Conservation (phyloP, 2,888 invertebrate species). For the Zhuqinia jingwanae region DNA sequence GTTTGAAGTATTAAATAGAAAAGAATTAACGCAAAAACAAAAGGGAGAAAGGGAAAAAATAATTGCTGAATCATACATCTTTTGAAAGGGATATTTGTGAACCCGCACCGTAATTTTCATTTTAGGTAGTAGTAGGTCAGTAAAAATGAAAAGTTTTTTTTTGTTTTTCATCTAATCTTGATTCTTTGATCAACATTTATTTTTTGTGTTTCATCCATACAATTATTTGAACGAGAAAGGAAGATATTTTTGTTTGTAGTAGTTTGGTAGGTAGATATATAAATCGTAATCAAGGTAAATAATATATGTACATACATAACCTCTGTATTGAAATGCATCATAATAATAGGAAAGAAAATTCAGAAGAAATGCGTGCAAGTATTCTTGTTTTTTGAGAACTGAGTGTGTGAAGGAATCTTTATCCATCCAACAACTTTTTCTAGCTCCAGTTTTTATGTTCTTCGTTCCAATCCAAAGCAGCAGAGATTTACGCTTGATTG, state of each 20-base stretch:
- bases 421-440: background rate
- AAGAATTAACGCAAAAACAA: background rate
- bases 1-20: background rate
- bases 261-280: no score
- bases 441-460: constrained; percentile 29
- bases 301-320: no score
- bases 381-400: background rate
- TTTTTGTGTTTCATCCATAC: background rate
- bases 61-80: background rate
- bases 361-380: constrained; percentile 10
- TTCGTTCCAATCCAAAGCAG: constrained; percentile 8
- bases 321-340: no score
- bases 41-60: no score
- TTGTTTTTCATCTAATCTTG: background rate
- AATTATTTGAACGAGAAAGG: no score
- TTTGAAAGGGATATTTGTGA: background rate
- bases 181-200: background rate
- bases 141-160: constrained; percentile 29
- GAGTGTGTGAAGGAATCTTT: background rate
- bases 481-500: constrained; percentile 58
- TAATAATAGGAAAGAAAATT: no score
- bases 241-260: background rate
- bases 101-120: constrained; percentile 41
- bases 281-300: no score
- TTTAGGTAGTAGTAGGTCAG: constrained; percentile 30